These are phyloP conservation scores for Andricus grossulariae DNA, from an alignment of 1,140 invertebrate species.

Conservation along the genomic window DNA sequence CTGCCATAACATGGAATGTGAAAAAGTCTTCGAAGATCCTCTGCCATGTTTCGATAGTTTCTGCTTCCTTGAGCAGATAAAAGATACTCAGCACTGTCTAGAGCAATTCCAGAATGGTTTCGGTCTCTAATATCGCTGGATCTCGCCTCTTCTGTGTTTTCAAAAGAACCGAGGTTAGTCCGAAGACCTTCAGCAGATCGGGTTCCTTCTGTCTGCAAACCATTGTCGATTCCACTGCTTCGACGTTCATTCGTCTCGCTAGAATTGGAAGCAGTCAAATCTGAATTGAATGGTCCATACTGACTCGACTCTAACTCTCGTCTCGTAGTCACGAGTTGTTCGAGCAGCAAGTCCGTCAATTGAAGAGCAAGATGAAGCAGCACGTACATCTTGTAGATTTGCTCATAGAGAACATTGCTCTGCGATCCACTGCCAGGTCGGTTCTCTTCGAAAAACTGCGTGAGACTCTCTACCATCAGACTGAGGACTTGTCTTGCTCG, in stretches of 20 bases:
- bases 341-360: constrained; percentile 68
- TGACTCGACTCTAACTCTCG: constrained; percentile 53
- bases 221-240: constrained; percentile 38
- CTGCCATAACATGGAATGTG: constrained; percentile 1
- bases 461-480: constrained; percentile 69
- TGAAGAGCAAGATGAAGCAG: constrained; percentile 68
- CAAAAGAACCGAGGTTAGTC: not conserved
- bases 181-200: not conserved
- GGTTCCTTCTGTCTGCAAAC: constrained; percentile 40
- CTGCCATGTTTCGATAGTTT: constrained; percentile 33
- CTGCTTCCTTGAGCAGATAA: constrained; percentile 35
- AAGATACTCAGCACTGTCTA: constrained; percentile 39
- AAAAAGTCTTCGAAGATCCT: constrained; percentile 40
- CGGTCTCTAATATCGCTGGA: not conserved
- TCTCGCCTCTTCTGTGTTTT: not conserved
- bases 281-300: constrained; percentile 41
- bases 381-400: constrained; percentile 64
- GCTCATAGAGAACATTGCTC: constrained; percentile 59
- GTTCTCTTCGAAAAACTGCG: constrained; percentile 69
- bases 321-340: constrained; percentile 62
- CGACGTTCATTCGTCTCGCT: constrained; percentile 11
- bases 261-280: not conserved
- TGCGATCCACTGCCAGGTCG: constrained; percentile 54
- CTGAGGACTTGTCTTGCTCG: constrained; percentile 64
- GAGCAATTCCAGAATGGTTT: not conserved